Conservation (phyloP, 64 coral and sea anemone species). For the Stichodactyla helianthus region DNA sequence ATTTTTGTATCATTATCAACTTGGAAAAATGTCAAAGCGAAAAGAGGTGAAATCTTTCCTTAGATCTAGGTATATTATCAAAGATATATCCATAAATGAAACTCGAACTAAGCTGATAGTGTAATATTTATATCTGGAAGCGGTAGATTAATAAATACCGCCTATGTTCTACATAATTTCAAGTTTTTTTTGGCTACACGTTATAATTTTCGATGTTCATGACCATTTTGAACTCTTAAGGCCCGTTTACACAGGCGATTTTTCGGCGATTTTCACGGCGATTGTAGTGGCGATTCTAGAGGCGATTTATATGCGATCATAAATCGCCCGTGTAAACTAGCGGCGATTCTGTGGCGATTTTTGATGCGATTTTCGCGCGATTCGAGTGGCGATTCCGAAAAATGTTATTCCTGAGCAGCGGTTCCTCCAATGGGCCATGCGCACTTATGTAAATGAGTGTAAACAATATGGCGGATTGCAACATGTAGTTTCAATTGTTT, state of each 20-base stretch:
- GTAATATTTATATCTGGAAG: background rate
- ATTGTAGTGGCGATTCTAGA: background rate
- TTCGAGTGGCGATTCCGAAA: background rate
- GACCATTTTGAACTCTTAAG: no score
- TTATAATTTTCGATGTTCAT: no score
- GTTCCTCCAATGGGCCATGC: no score
- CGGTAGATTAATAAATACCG: background rate
- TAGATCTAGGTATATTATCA: background rate
- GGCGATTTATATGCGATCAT: background rate
- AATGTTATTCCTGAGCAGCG: no score
- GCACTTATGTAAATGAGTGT: no score
- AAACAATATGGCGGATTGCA: no score
- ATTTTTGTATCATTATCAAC: background rate
- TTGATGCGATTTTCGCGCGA: background rate
- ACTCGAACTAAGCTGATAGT: background rate
- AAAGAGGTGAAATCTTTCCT: background rate
- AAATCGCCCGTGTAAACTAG: background rate
- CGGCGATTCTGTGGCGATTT: background rate
- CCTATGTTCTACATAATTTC: background rate
- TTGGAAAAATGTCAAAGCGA: background rate
- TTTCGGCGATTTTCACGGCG: no score
- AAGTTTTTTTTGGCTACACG: no score
- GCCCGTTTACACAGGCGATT: no score
- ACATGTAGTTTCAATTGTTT: background rate
- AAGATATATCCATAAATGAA: background rate